A percentile compares a stretch with the other conserved stretches of the same genome.
Evolutionary conservation across 1,140 invertebrate genomes (phyloP).

Genomic region (Mizuhopecten yessoensis): DNA sequence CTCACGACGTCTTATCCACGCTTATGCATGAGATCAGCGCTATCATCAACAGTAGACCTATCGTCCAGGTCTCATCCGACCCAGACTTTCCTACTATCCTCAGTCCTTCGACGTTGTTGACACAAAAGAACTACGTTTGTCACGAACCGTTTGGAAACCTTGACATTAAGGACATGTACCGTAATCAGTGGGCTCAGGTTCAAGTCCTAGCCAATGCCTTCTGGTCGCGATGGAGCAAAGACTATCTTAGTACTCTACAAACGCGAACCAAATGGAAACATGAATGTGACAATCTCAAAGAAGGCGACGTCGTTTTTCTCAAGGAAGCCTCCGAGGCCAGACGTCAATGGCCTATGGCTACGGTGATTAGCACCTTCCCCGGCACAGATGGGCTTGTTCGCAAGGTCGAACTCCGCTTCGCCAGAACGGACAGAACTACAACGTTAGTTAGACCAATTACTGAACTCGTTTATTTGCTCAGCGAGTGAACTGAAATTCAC

Average conservation of each 20-base stretch:
- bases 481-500: too few relatives aligned
- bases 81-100: too few relatives aligned
- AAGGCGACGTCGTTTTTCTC: conserved; percentile 34
- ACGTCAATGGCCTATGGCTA: not conserved
- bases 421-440: not conserved
- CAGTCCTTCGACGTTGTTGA: too few relatives aligned
- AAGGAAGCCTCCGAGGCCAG: not conserved
- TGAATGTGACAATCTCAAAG: not conserved
- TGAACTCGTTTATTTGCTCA: not conserved
- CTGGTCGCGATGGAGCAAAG: conserved; percentile 50
- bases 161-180: too few relatives aligned
- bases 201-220: conserved; percentile 48
- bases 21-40: too few relatives aligned
- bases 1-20: too few relatives aligned
- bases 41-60: too few relatives aligned
- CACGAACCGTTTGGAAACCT: too few relatives aligned
- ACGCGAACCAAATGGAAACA: conserved; percentile 4
- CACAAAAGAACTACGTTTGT: too few relatives aligned
- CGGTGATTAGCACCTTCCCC: not conserved
- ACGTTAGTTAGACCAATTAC: conserved; percentile 35
- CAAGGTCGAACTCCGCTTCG: conserved; percentile 6
- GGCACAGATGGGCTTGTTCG: conserved; percentile 37
- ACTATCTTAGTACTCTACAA: conserved; percentile 48
- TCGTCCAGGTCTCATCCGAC: too few relatives aligned
- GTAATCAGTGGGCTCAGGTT: not conserved